Evolutionary conservation across 2,797 vertebrate species (phyloP).

Genomic region (Paratrypauchen microcephalus): DNA sequence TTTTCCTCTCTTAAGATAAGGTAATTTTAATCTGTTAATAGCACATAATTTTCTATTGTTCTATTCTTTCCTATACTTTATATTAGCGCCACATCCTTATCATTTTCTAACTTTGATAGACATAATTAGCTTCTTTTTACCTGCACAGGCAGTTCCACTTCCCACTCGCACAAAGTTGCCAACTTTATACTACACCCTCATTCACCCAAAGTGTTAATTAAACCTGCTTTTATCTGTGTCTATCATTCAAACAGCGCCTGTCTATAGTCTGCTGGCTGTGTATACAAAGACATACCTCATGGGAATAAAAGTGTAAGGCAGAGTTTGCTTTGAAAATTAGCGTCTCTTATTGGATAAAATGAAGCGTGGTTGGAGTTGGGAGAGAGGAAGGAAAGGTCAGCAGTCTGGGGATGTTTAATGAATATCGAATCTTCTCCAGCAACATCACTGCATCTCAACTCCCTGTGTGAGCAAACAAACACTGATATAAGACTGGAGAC

Average conservation of each 20-base stretch:
- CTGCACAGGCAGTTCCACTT: not conserved
- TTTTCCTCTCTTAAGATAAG: not conserved
- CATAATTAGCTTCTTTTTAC: not conserved
- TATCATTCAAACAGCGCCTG: conserved; percentile 28
- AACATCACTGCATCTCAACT: not conserved
- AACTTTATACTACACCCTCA: conserved; percentile 6
- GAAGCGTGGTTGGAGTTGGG: conserved; percentile 46
- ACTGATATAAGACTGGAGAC: conserved; percentile 10
- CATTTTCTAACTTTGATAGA: not conserved
- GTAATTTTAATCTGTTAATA: not conserved
- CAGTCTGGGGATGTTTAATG: conserved; percentile 66
- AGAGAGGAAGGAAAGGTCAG: conserved; percentile 65
- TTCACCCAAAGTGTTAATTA: conserved; percentile 14
- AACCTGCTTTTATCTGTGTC: conserved; percentile 5
- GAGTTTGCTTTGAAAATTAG: conserved; percentile 67
- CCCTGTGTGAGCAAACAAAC: conserved; percentile 5
- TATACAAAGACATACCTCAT: conserved; percentile 42
- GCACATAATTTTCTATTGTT: not conserved
- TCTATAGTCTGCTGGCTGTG: conserved; percentile 21
- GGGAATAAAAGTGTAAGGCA: conserved; percentile 57
- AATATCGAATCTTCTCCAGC: conserved; percentile 56
- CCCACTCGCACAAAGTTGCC: conserved; percentile 1
- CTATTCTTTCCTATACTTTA: not conserved
- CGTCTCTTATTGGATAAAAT: conserved; percentile 73
- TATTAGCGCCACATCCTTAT: not conserved